Percentiles rank a stretch among this genome's conserved stretches.
These are phyloP conservation scores for Pocillopora verrucosa DNA, from an alignment of 64 coral and sea anemone genomes.

Conservation along the genomic window DNA sequence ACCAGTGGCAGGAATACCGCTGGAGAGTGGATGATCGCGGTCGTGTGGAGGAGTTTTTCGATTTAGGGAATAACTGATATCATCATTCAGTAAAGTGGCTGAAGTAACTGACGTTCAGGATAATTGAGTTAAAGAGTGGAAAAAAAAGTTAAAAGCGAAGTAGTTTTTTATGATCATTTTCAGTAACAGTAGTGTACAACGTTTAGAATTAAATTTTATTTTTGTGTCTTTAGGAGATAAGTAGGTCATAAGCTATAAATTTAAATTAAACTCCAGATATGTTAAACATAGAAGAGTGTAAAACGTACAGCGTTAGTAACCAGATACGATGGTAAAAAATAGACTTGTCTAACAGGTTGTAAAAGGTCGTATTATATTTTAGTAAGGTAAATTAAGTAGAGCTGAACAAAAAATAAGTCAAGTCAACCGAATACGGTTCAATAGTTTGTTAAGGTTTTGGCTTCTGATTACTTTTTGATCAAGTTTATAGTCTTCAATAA, in stretches of 20 bases:
- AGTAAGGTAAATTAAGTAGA: not conserved
- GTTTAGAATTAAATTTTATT: too few relatives aligned
- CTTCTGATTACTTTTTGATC: too few relatives aligned
- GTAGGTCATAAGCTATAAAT: not conserved
- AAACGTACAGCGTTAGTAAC: not conserved
- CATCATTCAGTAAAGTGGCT: not conserved
- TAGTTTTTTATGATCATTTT: too few relatives aligned
- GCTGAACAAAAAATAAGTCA: too few relatives aligned
- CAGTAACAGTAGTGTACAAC: too few relatives aligned
- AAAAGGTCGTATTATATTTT: not conserved
- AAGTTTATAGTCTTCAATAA: too few relatives aligned
- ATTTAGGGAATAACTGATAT: not conserved
- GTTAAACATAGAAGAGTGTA: not conserved
- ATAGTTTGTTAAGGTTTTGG: too few relatives aligned
- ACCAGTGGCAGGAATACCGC: constrained; percentile 15
- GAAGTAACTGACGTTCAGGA: too few relatives aligned
- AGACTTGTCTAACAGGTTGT: not conserved
- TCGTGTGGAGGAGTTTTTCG: constrained; percentile 21
- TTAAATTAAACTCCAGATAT: not conserved
- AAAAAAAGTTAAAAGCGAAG: too few relatives aligned
- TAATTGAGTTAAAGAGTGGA: too few relatives aligned
- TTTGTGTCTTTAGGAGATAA: not conserved
- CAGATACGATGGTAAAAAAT: not conserved
- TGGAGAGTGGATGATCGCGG: constrained; percentile 19
- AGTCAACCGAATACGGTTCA: too few relatives aligned